Evolutionary conservation across 2,113 vertebrate genomes (phyloP).

Genomic region (Prolemur simus): DNA sequence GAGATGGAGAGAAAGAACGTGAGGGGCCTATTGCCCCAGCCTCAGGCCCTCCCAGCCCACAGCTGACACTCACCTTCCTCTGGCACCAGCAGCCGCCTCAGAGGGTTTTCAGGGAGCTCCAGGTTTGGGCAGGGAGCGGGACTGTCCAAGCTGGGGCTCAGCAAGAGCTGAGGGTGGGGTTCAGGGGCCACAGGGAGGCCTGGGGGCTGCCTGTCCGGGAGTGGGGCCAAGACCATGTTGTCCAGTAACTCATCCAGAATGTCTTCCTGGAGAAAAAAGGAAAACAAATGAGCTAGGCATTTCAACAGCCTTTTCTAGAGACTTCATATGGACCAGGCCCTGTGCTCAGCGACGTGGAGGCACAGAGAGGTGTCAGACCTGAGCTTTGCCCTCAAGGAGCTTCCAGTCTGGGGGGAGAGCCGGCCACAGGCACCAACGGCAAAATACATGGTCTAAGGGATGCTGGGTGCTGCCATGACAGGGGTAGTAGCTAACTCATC

Average conservation of each 20-base stretch:
- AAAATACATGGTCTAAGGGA: accelerated
- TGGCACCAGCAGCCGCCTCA: not conserved
- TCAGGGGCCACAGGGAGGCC: not conserved
- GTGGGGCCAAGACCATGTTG: not conserved
- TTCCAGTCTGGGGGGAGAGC: not conserved
- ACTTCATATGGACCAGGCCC: not conserved
- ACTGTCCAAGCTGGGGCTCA: not conserved
- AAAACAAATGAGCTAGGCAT: not conserved
- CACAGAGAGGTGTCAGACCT: not conserved
- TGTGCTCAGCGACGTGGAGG: not conserved
- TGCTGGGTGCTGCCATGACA: accelerated
- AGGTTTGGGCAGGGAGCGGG: not conserved
- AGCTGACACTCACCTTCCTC: constrained; percentile 50
- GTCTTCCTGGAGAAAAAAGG: constrained; percentile 50
- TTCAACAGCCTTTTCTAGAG: not conserved
- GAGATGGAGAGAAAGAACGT: not conserved
- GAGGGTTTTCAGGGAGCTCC: constrained; percentile 42
- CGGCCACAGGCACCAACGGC: not conserved
- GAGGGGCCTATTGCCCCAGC: accelerated
- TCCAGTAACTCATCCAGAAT: constrained; percentile 29
- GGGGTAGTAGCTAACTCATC: not conserved
- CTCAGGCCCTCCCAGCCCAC: not conserved
- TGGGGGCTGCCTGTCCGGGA: not conserved
- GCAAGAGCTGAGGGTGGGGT: not conserved
- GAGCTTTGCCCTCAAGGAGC: not conserved